Conservation (phyloP, 92 coral and sea anemone genomes). For the Porites lobata region DNA sequence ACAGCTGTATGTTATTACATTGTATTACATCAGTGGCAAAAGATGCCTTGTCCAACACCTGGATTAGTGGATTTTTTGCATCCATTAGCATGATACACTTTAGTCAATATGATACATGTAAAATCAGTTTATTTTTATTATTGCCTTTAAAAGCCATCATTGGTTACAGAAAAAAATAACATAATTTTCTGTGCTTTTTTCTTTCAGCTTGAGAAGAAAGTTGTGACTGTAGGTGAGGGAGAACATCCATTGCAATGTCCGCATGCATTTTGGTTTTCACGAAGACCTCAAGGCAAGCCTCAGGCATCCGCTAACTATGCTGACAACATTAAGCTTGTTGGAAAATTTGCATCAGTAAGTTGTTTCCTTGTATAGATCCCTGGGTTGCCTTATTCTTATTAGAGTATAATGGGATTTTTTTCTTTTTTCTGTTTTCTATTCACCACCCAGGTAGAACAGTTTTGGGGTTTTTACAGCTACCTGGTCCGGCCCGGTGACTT, state of each 20-base stretch:
- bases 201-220: slow-evolving; percentile 75
- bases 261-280: slow-evolving; percentile 97
- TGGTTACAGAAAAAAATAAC: not conserved
- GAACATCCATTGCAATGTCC: slow-evolving; percentile 98
- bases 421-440: not conserved
- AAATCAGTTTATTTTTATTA: too few relatives aligned
- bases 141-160: too few relatives aligned
- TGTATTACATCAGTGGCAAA: too few relatives aligned
- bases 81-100: too few relatives aligned
- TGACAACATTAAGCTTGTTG: slow-evolving; percentile 96
- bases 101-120: too few relatives aligned
- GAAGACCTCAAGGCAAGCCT: slow-evolving; percentile 96
- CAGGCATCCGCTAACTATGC: slow-evolving; percentile 95
- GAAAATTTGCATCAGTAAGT: slow-evolving; percentile 99
- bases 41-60: too few relatives aligned
- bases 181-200: not conserved
- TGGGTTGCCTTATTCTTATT: too few relatives aligned
- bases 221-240: slow-evolving; percentile 82
- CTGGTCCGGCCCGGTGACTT: slow-evolving; percentile 95
- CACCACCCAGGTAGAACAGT: slow-evolving; percentile 91
- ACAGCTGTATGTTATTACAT: too few relatives aligned
- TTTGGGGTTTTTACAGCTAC: slow-evolving; percentile 94
- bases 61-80: too few relatives aligned
- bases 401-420: too few relatives aligned
- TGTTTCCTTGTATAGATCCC: not conserved